phyloP scores from a whole-genome alignment of 2,113 vertebrate genomes.

The Anarrhichthys ocellatus region DNA sequence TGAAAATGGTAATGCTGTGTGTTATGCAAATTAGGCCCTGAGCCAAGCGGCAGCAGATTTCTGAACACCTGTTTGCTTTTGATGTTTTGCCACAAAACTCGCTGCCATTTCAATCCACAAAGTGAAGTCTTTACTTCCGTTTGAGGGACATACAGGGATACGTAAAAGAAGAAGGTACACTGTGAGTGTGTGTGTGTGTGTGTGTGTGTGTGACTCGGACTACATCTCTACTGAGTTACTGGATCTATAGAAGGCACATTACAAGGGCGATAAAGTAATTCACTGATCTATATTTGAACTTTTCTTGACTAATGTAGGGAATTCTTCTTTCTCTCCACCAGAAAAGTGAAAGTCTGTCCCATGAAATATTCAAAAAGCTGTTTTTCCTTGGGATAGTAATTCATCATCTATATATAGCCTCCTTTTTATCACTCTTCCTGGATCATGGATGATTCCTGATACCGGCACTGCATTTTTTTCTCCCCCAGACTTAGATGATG shows the following conservation, averaged over 20 bases:
- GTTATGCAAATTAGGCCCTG: constrained; percentile 73
- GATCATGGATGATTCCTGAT: constrained; percentile 72
- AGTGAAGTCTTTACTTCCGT: constrained; percentile 25
- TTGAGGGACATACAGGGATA: constrained; percentile 15
- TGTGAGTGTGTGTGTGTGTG: background rate
- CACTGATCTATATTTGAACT: constrained; percentile 49
- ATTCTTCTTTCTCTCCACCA: constrained; percentile 55
- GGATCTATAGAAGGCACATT: constrained; percentile 26
- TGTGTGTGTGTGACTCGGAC: background rate
- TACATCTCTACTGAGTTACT: constrained; percentile 25
- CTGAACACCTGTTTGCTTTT: constrained; percentile 75
- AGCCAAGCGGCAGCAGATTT: constrained; percentile 63
- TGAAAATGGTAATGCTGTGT: constrained; percentile 73
- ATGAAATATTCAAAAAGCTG: constrained; percentile 78
- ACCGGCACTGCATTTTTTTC: constrained; percentile 38
- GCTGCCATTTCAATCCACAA: constrained; percentile 16
- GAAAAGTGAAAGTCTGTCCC: constrained; percentile 59
- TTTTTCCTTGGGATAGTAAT: constrained; percentile 69
- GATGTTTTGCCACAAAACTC: constrained; percentile 65
- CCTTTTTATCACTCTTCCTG: constrained; percentile 71
- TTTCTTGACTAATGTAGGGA: constrained; percentile 41
- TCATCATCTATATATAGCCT: constrained; percentile 79
- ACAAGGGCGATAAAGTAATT: constrained; percentile 43
- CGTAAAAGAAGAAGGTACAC: background rate
- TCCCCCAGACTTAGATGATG: constrained; percentile 52